A percentile compares a stretch with the other conserved stretches of the same genome.
Conservation (phyloP, 2,888 invertebrate genomes). For the Dichetophora obliterata region DNA sequence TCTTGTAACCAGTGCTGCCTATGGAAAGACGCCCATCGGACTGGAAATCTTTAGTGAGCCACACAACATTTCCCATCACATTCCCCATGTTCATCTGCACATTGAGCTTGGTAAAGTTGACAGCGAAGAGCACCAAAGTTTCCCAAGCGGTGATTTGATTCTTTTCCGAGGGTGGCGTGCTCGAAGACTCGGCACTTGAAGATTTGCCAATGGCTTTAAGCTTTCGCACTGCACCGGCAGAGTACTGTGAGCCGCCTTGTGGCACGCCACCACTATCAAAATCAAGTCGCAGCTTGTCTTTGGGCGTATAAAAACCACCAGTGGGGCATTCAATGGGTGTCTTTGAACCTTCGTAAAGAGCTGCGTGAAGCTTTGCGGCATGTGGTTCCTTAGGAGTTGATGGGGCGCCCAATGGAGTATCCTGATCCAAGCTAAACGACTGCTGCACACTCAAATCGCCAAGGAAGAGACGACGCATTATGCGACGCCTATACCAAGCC, state of each 20-base stretch:
- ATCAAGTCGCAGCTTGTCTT: slow-evolving; percentile 74
- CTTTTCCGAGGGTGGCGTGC: slow-evolving; percentile 74
- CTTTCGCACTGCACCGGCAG: slow-evolving; percentile 65
- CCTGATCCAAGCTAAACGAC: slow-evolving; percentile 55
- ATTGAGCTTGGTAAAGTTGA: slow-evolving; percentile 95
- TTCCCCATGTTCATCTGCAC: slow-evolving; percentile 99
- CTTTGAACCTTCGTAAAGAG: slow-evolving; percentile 53
- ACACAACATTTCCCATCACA: slow-evolving; percentile 97
- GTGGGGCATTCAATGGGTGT: slow-evolving; percentile 49
- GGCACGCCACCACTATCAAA: slow-evolving; percentile 65
- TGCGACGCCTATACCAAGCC: slow-evolving; percentile 97
- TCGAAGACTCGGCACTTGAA: slow-evolving; percentile 73
- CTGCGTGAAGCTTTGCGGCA: slow-evolving; percentile 39
- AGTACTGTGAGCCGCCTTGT: slow-evolving; percentile 43
- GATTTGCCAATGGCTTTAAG: slow-evolving; percentile 73
- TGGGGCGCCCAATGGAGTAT: slow-evolving; percentile 53
- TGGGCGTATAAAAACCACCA: slow-evolving; percentile 63
- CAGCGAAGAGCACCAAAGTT: slow-evolving; percentile 93
- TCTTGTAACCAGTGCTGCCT: slow-evolving; percentile 94
- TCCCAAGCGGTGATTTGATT: slow-evolving; percentile 89
- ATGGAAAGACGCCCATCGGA: slow-evolving; percentile 93
- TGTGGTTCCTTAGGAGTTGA: slow-evolving; percentile 56
- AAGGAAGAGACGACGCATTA: slow-evolving; percentile 91
- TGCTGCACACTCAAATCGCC: slow-evolving; percentile 85
- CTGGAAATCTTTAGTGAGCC: slow-evolving; percentile 92